Conservation (phyloP, 1,140 invertebrate genomes). For the Xylocopa sonorina region DNA sequence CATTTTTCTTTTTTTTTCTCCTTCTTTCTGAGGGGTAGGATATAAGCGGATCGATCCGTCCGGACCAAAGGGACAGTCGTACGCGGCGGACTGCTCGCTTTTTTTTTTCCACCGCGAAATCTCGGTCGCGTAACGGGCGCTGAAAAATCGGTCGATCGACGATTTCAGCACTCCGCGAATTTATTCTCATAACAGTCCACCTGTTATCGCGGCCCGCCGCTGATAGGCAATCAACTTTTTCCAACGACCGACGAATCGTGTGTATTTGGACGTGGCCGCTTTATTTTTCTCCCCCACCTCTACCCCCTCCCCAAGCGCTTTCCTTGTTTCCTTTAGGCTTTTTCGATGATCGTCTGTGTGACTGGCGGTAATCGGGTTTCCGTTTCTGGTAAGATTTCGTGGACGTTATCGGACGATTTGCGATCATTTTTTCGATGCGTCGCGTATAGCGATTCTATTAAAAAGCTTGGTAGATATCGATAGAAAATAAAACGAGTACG, state of each 20-base stretch:
- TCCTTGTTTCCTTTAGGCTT: no score
- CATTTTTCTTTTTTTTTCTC: background rate
- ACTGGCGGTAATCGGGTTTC: background rate
- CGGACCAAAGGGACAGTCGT: constrained; percentile 31
- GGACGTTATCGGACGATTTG: background rate
- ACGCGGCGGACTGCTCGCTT: no score
- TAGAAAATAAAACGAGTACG: no score
- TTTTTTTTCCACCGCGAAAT: constrained; percentile 20
- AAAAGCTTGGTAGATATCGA: no score
- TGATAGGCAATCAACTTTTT: constrained; percentile 48
- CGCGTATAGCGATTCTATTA: no score
- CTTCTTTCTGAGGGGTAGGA: background rate
- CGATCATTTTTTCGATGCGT: background rate
- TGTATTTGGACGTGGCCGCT: background rate
- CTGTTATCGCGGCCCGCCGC: constrained; percentile 49
- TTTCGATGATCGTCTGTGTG: background rate
- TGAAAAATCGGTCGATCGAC: constrained; percentile 55
- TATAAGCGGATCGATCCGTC: constrained; percentile 57
- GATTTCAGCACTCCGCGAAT: constrained; percentile 34
- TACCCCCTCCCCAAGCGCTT: background rate
- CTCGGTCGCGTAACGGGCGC: constrained; percentile 18
- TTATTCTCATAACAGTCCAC: constrained; percentile 60
- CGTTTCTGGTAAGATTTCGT: background rate
- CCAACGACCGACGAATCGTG: background rate
- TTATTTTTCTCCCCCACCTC: background rate